These are phyloP conservation scores for Notothenia coriiceps DNA, from an alignment of 2,113 vertebrate species.

Conservation along the genomic window DNA sequence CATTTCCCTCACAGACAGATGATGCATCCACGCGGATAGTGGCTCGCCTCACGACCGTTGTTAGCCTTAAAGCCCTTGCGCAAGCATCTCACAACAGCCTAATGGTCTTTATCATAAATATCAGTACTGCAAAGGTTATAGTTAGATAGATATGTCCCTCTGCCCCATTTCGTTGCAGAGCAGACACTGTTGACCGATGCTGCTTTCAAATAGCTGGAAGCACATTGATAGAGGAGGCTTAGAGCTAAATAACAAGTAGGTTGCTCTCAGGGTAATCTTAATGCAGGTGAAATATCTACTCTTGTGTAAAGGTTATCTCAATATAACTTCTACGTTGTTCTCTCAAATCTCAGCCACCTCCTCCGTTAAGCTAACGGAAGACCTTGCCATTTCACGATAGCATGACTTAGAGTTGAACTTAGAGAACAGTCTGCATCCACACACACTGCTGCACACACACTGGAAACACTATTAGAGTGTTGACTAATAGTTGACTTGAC, in stretches of 20 bases:
- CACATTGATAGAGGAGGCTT: slow-evolving; percentile 79
- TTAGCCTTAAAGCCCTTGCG: slow-evolving; percentile 81
- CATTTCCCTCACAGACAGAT: slow-evolving; percentile 65
- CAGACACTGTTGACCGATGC: slow-evolving; percentile 78
- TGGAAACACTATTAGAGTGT: slow-evolving; percentile 43
- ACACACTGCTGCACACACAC: background rate
- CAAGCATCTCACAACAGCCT: slow-evolving; percentile 77
- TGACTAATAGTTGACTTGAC: slow-evolving; percentile 70
- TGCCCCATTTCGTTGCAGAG: slow-evolving; percentile 78
- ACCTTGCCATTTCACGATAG: slow-evolving; percentile 55
- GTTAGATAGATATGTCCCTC: slow-evolving; percentile 82
- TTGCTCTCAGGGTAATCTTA: slow-evolving; percentile 76
- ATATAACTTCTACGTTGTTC: slow-evolving; percentile 79
- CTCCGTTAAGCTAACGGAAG: slow-evolving; percentile 74
- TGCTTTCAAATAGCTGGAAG: slow-evolving; percentile 50
- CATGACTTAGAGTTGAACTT: slow-evolving; percentile 34
- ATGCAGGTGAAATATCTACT: slow-evolving; percentile 84
- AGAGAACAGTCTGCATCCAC: slow-evolving; percentile 30
- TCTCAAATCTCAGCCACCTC: slow-evolving; percentile 64
- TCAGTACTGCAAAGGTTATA: slow-evolving; percentile 85
- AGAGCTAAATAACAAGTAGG: slow-evolving; percentile 82
- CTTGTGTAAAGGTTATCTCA: slow-evolving; percentile 85
- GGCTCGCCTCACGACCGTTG: slow-evolving; percentile 64
- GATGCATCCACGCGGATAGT: slow-evolving; percentile 56
- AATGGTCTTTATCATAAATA: slow-evolving; percentile 85